These are phyloP conservation scores for Rafetus swinhoei DNA, from an alignment of 2,113 vertebrate genomes.

Conservation along the genomic window DNA sequence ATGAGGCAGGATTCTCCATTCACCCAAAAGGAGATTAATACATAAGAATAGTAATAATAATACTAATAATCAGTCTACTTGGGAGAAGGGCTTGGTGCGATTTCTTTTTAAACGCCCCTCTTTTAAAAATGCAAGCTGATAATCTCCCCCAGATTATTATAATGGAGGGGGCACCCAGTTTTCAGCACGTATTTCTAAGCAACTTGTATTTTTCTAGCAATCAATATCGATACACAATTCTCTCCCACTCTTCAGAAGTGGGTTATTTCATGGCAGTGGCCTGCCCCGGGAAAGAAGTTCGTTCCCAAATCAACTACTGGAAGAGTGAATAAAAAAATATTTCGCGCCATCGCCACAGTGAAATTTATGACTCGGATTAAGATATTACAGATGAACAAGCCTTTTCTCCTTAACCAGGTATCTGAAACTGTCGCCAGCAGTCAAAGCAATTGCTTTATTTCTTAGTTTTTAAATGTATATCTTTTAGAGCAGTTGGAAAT, in stretches of 20 bases:
- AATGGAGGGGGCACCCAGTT: background rate
- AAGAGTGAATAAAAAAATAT: constrained; percentile 40
- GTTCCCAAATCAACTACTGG: background rate
- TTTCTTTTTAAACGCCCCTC: background rate
- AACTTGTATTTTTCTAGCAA: background rate
- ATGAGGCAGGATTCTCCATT: background rate
- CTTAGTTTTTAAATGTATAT: background rate
- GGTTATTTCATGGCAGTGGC: background rate
- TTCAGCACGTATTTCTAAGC: background rate
- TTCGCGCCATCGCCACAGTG: constrained; percentile 47
- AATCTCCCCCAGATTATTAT: constrained; percentile 26
- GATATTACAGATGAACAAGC: constrained; percentile 42
- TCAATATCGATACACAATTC: background rate
- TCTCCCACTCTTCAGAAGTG: background rate
- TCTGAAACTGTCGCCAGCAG: constrained; percentile 48
- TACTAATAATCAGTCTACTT: constrained; percentile 2
- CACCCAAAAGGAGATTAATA: background rate
- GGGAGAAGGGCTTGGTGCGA: background rate
- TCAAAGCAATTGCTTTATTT: background rate
- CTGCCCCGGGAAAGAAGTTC: background rate
- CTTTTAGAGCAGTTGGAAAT: background rate
- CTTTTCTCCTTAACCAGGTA: constrained; percentile 3
- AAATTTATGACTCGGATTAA: constrained; percentile 52
- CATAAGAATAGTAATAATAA: no score
- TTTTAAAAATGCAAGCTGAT: background rate